Evolutionary conservation across 2,797 vertebrate species (phyloP), one percentile per base, ranked within the genome.

Genomic region (Chelon labrosus): DNA sequence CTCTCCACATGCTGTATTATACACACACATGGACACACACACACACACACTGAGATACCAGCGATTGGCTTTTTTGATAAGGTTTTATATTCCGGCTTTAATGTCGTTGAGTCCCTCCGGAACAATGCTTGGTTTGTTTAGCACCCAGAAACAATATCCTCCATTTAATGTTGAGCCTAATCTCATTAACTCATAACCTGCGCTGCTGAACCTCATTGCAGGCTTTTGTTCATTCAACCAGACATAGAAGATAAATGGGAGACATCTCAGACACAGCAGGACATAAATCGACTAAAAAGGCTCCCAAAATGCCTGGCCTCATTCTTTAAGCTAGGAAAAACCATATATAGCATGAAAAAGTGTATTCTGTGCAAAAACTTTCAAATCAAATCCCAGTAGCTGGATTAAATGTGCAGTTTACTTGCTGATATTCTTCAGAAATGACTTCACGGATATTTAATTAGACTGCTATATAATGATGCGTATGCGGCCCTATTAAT

Each of bases 51-150:
- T 54, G 31, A 65, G 7, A 81, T 73, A 64, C 44, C 55, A 71
- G 52, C 41, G 75, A 82, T 74, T 64, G 73, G 38, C 70, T 75
- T 56, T 71, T 73, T 64, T 75, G 78, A 63, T 80, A 74, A 60
- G 88, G 87, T 85, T 88, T 87, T 83, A 80, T 86, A 75, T 92
- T 83, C 75, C 87, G 0, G 65, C 72, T 77, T 80, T 77, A 87
- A 75, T 85, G 71, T 73, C 20, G 19, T 41, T 7, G 25, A 62
- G 74, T 77, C 83, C 61, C 64, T 16, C 57, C 10, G 55, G 87
- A 79, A 92, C 89, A 92, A 82, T 82, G 80, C 46, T 8, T 0
- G 16, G 57, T 75, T 85, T 92, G 87, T 91, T 76, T 75, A 59
- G 75, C 59, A 42, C 73, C 75, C 76, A 62, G 87, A 69, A 73